These are phyloP conservation scores for Anodontia alba DNA, from an alignment of 2,888 invertebrate species.

Conservation along the genomic window DNA sequence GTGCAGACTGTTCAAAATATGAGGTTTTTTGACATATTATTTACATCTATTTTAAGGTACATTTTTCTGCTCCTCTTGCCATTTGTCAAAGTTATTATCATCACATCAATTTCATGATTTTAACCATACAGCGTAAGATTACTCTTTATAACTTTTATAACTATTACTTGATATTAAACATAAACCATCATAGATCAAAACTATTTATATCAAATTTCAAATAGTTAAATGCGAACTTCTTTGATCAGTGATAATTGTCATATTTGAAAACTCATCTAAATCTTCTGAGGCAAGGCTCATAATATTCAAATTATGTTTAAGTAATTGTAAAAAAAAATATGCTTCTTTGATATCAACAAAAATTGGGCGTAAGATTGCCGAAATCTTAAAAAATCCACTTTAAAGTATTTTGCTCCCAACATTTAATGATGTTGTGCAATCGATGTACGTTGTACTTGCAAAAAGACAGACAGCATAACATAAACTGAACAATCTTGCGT, in stretches of 20 bases:
- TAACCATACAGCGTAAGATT: slow-evolving; percentile 12
- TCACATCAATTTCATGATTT: not conserved
- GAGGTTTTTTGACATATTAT: too few relatives aligned
- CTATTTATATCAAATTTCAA: not conserved
- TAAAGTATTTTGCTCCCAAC: not conserved
- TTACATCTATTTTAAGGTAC: too few relatives aligned
- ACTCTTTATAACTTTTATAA: slow-evolving; percentile 9
- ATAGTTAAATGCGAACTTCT: not conserved
- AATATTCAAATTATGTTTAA: not conserved
- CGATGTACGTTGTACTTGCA: too few relatives aligned
- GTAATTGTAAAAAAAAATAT: not conserved
- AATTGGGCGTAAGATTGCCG: not conserved
- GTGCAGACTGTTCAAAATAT: too few relatives aligned
- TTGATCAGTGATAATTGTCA: slow-evolving; percentile 8
- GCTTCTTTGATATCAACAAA: not conserved
- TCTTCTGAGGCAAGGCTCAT: not conserved
- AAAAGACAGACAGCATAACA: too few relatives aligned
- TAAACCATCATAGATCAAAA: slow-evolving; percentile 10
- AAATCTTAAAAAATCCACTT: not conserved
- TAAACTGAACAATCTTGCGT: too few relatives aligned
- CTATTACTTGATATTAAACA: slow-evolving; percentile 5
- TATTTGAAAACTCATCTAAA: slow-evolving; percentile 14
- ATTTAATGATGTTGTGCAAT: not conserved
- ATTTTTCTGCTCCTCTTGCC: too few relatives aligned
- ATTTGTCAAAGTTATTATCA: slow-evolving; percentile 11